Evolutionary conservation across 2,797 vertebrate genomes (phyloP).

Genomic region (Ibycter americanus): DNA sequence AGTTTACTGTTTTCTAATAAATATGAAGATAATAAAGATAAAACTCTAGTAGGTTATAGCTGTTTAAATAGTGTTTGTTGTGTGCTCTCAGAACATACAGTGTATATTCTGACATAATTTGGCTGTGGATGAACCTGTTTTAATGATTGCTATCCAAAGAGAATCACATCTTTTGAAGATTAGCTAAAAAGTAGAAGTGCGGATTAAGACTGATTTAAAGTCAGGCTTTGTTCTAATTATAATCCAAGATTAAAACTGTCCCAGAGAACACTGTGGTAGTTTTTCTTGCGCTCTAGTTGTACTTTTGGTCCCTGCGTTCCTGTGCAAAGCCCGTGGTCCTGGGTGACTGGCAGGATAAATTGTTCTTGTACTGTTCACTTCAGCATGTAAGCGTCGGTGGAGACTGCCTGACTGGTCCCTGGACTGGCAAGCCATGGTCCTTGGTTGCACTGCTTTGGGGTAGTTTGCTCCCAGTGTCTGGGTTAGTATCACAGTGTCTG

Average conservation of each 20-base stretch:
- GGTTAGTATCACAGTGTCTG: background rate
- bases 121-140: background rate
- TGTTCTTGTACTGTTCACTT: background rate
- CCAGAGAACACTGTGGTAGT: background rate
- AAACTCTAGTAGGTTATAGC: background rate
- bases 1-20: background rate
- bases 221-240: background rate
- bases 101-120: background rate
- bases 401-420: background rate
- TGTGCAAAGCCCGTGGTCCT: background rate
- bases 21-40: background rate
- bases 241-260: background rate
- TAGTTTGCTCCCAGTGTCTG: background rate
- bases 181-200: background rate
- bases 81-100: background rate
- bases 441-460: background rate
- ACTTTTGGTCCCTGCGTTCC: background rate
- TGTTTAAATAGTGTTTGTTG: background rate
- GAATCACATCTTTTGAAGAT: background rate
- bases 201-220: background rate
- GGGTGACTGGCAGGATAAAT: background rate
- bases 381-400: background rate
- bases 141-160: background rate
- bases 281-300: background rate
- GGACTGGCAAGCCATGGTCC: background rate